Conservation (phyloP, 2,113 vertebrate species). For the Anarrhichthys ocellatus region DNA sequence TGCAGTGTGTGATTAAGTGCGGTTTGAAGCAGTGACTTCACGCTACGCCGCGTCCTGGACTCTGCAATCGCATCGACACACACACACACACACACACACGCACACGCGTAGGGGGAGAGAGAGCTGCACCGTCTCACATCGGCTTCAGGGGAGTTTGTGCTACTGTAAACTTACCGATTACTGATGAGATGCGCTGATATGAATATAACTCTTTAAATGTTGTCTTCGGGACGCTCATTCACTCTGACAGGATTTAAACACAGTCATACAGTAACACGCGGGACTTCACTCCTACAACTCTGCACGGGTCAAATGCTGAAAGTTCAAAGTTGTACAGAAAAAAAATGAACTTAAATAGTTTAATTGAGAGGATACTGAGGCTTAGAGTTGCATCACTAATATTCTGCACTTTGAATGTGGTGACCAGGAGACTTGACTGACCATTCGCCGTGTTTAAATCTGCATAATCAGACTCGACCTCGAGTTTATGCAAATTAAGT, state of each 20-base stretch:
- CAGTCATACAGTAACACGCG: background rate
- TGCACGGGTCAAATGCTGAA: background rate
- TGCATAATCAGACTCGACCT: no score
- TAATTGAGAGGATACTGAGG: background rate
- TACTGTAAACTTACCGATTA: constrained; percentile 11
- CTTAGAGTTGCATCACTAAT: background rate
- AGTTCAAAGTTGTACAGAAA: background rate
- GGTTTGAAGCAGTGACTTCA: constrained; percentile 72
- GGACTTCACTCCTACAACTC: background rate
- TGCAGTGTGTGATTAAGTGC: constrained; percentile 79
- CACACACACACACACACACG: constrained; percentile 23
- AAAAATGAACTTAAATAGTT: background rate
- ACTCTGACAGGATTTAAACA: background rate
- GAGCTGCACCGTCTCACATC: constrained; percentile 25
- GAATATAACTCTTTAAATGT: constrained; percentile 5
- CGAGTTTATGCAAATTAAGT: no score
- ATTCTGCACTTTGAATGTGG: background rate
- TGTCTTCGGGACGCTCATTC: background rate
- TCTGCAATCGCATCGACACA: constrained; percentile 58
- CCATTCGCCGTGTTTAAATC: no score
- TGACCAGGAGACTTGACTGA: no score
- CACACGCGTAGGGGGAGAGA: constrained; percentile 48
- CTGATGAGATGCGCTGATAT: constrained; percentile 18
- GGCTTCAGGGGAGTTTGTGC: constrained; percentile 22
- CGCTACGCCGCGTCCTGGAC: constrained; percentile 62